Percentiles rank a stretch among this genome's conserved stretches.
These are phyloP conservation scores for Cecropterus lyciades DNA, from an alignment of 1,140 invertebrate species.

Conservation along the genomic window DNA sequence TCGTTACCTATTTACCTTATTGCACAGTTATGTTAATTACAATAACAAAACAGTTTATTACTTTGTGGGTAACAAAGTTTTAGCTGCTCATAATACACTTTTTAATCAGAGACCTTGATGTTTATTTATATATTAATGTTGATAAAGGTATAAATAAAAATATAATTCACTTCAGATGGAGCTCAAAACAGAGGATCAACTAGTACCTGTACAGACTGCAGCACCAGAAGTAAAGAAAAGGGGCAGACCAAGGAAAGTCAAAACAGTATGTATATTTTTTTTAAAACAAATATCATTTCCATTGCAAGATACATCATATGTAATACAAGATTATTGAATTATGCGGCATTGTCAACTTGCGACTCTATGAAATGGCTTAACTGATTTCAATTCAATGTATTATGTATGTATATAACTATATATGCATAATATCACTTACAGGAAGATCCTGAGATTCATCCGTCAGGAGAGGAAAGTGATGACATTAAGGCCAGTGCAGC, in stretches of 20 bases:
- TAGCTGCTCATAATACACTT: too few species aligned
- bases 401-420: background rate
- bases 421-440: slow-evolving; percentile 41
- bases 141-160: slow-evolving; percentile 2
- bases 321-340: too few species aligned
- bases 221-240: slow-evolving; percentile 55
- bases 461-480: slow-evolving; percentile 75
- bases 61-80: too few species aligned
- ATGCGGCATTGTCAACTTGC: too few species aligned
- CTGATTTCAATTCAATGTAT: too few species aligned
- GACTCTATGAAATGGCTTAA: too few species aligned
- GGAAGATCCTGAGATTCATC: slow-evolving; percentile 67
- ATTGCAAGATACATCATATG: too few species aligned
- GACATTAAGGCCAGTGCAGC: slow-evolving; percentile 54
- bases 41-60: too few species aligned
- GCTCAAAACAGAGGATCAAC: slow-evolving; percentile 74
- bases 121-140: background rate
- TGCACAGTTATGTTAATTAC: too few species aligned
- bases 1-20: too few species aligned
- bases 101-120: too few species aligned
- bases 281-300: too few species aligned
- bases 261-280: slow-evolving; percentile 41
- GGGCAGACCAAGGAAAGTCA: slow-evolving; percentile 70
- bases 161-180: slow-evolving; percentile 65
- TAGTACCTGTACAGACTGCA: slow-evolving; percentile 66